phyloP scores from a whole-genome alignment of 2,797 vertebrate species.

The Acanthurus leucopareius region DNA sequence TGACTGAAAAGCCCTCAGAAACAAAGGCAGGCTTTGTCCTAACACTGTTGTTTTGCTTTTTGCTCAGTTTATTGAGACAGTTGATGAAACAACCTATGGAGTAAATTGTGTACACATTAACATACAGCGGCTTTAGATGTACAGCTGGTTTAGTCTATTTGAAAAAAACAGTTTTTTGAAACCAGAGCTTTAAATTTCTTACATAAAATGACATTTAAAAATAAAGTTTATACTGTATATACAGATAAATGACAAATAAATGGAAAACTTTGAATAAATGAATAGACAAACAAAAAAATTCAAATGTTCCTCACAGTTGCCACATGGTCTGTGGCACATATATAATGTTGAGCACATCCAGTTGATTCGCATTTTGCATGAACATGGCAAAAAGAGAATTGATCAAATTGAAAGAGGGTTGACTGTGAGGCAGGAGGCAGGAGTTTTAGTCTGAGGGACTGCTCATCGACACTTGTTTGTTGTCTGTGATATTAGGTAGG shows the following conservation, averaged over 20 bases:
- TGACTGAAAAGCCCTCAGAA: conserved; percentile 25
- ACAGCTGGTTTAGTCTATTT: neutral
- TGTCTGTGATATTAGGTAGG: too few species aligned
- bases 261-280: too few species aligned
- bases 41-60: neutral
- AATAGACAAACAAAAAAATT: too few species aligned
- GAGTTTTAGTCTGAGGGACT: too few species aligned
- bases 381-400: too few species aligned
- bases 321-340: too few species aligned
- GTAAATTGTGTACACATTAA: neutral
- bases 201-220: neutral
- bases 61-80: conserved; percentile 2
- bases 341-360: too few species aligned
- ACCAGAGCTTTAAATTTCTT: neutral
- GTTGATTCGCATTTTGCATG: too few species aligned
- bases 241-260: neutral
- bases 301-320: too few species aligned
- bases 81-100: neutral
- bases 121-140: neutral
- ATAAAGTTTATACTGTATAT: neutral
- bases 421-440: too few species aligned
- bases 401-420: too few species aligned
- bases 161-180: neutral
- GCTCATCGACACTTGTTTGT: too few species aligned
- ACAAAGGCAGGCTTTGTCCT: conserved; percentile 31